A percentile compares a stretch with the other conserved stretches of the same genome.
Conservation (phyloP, 2,888 invertebrate genomes). For the Strigamia maritima region DNA sequence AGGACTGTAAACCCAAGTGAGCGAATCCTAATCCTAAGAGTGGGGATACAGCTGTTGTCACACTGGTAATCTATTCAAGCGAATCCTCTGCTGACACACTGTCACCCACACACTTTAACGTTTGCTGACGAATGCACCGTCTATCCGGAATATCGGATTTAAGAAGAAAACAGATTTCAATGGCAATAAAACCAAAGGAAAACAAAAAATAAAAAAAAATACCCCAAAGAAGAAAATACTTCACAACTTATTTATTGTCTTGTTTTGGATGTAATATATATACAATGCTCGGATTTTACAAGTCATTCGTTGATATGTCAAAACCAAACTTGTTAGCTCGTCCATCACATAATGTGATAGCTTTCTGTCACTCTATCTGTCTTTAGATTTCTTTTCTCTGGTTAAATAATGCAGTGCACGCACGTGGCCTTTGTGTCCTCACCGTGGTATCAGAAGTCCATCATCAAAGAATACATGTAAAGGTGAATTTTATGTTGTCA, state of each 20-base stretch:
- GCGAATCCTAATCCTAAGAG: conserved; percentile 12
- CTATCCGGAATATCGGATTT: neutral
- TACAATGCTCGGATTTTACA: no score
- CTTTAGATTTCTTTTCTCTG: no score
- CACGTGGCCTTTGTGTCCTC: conserved; percentile 5
- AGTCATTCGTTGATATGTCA: no score
- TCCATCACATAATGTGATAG: no score
- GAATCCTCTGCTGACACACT: conserved; percentile 23
- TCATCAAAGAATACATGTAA: no score
- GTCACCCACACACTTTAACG: conserved; percentile 6
- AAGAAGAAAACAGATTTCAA: neutral
- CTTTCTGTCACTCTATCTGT: no score
- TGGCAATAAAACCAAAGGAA: neutral
- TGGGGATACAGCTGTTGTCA: conserved; percentile 11
- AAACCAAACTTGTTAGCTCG: no score
- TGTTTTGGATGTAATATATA: no score
- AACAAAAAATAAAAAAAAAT: no score
- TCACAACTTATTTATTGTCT: no score
- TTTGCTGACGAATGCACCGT: neutral
- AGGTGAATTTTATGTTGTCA: no score
- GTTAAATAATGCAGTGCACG: neutral
- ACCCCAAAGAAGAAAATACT: no score
- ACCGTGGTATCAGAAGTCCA: neutral
- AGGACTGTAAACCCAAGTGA: neutral
- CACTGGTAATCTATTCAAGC: conserved; percentile 18